Evolutionary conservation across 2,113 vertebrate species (phyloP).

Genomic region (Microcebus lehilahytsara): DNA sequence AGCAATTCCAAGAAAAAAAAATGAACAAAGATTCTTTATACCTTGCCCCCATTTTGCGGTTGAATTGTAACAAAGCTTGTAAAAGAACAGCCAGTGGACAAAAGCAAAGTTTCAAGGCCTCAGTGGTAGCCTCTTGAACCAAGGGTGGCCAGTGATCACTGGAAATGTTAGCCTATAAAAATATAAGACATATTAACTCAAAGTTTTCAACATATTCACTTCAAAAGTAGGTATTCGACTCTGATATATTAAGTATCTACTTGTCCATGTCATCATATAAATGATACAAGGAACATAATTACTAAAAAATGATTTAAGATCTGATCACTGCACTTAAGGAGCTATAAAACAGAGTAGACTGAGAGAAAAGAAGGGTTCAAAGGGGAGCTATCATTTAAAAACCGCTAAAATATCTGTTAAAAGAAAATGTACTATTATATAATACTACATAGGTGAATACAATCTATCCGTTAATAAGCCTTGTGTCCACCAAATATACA

Average conservation of each 20-base stretch:
- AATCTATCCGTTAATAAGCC: background rate
- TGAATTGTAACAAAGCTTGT: conserved; percentile 93
- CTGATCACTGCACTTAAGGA: background rate
- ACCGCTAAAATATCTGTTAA: background rate
- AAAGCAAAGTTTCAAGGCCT: conserved; percentile 90
- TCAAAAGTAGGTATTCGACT: background rate
- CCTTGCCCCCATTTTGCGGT: conserved; percentile 91
- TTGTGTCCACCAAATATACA: conserved; percentile 13
- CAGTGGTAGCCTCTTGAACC: conserved; percentile 92
- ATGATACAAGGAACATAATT: background rate
- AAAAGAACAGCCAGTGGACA: conserved; percentile 90
- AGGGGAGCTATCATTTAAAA: conserved; percentile 26
- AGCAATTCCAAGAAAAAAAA: conserved; percentile 6
- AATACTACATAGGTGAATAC: background rate
- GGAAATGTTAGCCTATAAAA: conserved; percentile 85
- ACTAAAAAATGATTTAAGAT: background rate
- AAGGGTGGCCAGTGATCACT: conserved; percentile 91
- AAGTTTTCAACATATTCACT: background rate
- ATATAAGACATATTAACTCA: conserved; percentile 32
- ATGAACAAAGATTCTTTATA: conserved; percentile 65
- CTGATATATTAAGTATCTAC: background rate
- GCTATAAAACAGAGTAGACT: background rate
- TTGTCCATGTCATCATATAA: background rate
- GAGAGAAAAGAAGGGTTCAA: background rate
- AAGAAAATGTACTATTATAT: conserved; percentile 13